phyloP scores from a whole-genome alignment of 1,140 invertebrate genomes.

The Drosophila cardini region DNA sequence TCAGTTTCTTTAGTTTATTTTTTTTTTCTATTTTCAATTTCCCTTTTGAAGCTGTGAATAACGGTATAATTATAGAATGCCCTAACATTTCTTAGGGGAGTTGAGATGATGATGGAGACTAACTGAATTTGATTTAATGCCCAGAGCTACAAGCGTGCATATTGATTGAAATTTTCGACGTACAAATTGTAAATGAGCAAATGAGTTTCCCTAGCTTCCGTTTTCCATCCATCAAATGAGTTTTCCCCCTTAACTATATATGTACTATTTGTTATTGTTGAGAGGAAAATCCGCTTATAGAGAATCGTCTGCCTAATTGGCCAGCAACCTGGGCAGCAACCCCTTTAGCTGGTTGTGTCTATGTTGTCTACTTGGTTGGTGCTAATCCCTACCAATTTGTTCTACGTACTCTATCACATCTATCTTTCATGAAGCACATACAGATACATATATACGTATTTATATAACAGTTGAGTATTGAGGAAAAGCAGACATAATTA shows the following conservation, averaged over 20 bases:
- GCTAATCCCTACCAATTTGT: conserved; percentile 42
- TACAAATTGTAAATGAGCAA: conserved; percentile 45
- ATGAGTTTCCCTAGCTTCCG: conserved; percentile 6
- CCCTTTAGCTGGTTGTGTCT: conserved; percentile 19
- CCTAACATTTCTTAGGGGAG: background rate
- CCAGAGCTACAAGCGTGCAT: conserved; percentile 36
- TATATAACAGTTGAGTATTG: background rate
- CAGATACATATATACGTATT: background rate
- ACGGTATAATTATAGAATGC: conserved; percentile 50
- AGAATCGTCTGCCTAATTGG: conserved; percentile 41
- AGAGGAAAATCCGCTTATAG: conserved; percentile 42
- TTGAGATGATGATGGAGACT: background rate
- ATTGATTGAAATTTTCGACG: conserved; percentile 55
- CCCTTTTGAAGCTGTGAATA: conserved; percentile 35
- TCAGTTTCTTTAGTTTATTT: background rate
- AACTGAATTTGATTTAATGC: conserved; percentile 59
- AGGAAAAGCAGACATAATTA: conserved; percentile 37
- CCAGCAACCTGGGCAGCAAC: conserved; percentile 1
- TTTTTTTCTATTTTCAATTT: conserved; percentile 36
- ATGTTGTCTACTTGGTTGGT: conserved; percentile 14
- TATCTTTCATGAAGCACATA: conserved; percentile 13
- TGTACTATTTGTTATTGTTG: conserved; percentile 40
- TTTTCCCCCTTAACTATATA: background rate
- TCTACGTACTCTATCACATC: conserved; percentile 5
- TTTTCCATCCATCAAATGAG: background rate